A percentile compares a stretch with the other conserved stretches of the same genome.
Conservation (phyloP, 2,888 invertebrate species). For the Piscicola geometra region DNA sequence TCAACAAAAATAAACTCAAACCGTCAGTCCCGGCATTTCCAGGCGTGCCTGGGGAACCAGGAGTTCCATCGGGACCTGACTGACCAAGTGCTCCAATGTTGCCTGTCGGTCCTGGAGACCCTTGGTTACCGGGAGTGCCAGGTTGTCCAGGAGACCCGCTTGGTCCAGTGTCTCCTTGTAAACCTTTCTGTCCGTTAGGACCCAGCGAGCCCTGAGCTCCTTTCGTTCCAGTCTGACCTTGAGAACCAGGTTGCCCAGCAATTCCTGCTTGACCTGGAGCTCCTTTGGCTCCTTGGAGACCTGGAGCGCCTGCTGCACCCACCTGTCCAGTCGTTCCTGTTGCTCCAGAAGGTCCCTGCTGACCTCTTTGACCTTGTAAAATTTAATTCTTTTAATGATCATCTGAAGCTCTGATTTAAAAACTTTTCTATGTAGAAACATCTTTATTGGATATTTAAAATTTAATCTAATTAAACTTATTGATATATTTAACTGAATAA, state of each 20-base stretch:
- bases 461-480: no score
- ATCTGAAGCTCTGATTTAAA: no score
- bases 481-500: no score
- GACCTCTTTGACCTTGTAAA: conserved; percentile 24
- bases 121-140: conserved; percentile 33
- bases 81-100: conserved; percentile 33
- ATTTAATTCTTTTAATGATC: neutral
- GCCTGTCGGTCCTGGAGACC: conserved; percentile 33
- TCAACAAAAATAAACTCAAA: neutral
- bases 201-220: conserved; percentile 38
- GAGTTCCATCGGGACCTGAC: conserved; percentile 20
- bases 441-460: no score
- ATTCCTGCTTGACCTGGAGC: conserved; percentile 5
- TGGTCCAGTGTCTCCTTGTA: conserved; percentile 32
- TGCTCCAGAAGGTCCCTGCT: neutral
- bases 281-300: neutral
- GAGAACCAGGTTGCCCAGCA: conserved; percentile 14
- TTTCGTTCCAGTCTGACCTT: conserved; percentile 55
- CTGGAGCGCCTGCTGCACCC: neutral
- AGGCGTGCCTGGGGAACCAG: conserved; percentile 28
- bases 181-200: conserved; percentile 43
- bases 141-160: conserved; percentile 37
- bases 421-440: no score
- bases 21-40: conserved; percentile 35
- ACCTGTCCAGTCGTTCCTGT: neutral